Conservation (phyloP, 2,888 invertebrate species). For the Periphyllus acericola region DNA sequence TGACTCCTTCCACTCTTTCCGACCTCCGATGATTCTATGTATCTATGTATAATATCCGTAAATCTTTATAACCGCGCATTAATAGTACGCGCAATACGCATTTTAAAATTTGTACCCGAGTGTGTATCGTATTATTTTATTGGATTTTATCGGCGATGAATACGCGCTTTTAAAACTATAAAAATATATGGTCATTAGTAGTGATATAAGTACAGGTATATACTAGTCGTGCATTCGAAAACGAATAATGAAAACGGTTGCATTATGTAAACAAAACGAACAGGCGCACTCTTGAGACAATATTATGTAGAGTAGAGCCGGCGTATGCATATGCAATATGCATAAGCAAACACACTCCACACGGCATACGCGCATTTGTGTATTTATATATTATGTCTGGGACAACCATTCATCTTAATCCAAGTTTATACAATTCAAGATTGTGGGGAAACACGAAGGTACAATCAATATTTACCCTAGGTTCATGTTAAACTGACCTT, state of each 20-base stretch:
- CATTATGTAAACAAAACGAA: constrained; percentile 20
- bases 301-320: constrained; percentile 1
- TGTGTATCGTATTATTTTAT: not conserved
- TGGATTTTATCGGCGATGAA: not conserved
- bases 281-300: constrained; percentile 46
- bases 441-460: constrained; percentile 13
- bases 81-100: not conserved
- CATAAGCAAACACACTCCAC: constrained; percentile 20
- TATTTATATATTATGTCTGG: not conserved
- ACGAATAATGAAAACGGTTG: constrained; percentile 17
- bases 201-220: not conserved
- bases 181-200: not conserved
- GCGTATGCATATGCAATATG: not conserved
- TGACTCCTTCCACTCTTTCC: not conserved
- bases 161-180: not conserved
- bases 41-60: too few relatives aligned
- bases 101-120: not conserved
- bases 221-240: not conserved
- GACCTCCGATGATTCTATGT: too few relatives aligned
- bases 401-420: constrained; percentile 42
- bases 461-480: constrained; percentile 57
- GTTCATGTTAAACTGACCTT: constrained; percentile 59
- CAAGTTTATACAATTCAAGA: constrained; percentile 12
- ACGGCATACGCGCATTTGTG: not conserved
- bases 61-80: too few relatives aligned